A percentile compares a stretch with the other conserved stretches of the same genome.
Evolutionary conservation across 2,113 vertebrate genomes (phyloP).

Genomic region (Malurus cyaneus): DNA sequence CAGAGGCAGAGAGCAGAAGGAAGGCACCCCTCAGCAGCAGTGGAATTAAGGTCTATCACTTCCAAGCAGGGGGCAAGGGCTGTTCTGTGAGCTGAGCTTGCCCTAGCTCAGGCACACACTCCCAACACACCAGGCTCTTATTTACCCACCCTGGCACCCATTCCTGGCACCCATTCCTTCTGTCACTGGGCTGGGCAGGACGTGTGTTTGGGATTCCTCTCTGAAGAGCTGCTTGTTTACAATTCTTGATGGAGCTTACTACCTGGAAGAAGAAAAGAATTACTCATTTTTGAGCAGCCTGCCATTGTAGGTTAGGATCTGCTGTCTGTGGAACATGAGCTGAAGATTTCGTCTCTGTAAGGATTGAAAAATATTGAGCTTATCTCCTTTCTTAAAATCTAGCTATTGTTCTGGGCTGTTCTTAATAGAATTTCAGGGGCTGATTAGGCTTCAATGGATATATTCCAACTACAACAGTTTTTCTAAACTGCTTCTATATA

Average conservation of each 20-base stretch:
- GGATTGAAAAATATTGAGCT: neutral
- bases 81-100: neutral
- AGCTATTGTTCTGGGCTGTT: neutral
- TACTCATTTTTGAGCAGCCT: neutral
- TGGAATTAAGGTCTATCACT: fast-evolving
- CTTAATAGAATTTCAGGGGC: neutral
- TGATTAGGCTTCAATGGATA: neutral
- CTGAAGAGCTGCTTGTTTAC: neutral
- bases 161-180: fast-evolving
- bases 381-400: neutral
- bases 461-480: neutral
- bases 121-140: neutral
- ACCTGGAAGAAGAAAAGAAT: neutral
- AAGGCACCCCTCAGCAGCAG: neutral
- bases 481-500: neutral
- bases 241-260: neutral
- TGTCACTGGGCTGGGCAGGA: neutral
- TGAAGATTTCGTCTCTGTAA: neutral
- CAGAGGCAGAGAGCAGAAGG: neutral
- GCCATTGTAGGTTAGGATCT: neutral
- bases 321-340: neutral
- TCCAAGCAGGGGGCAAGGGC: neutral
- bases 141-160: neutral
- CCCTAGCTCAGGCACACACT: fast-evolving
- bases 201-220: neutral